Percentiles rank a stretch among this genome's conserved stretches.
Conservation (phyloP, 1,140 invertebrate genomes). For the Heliothis virescens region DNA sequence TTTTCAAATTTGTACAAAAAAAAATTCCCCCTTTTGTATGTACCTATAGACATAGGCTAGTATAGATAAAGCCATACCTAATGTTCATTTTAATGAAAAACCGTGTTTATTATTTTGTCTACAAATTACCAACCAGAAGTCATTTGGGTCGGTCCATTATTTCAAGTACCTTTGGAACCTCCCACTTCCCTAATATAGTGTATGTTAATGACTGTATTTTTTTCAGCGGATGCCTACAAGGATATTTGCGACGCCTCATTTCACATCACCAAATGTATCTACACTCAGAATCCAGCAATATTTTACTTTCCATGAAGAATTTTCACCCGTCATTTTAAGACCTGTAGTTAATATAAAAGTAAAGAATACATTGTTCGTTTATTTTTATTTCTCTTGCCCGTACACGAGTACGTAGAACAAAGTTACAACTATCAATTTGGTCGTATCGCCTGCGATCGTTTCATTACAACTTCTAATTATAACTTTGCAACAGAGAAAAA, state of each 20-base stretch:
- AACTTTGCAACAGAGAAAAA: slow-evolving; percentile 14
- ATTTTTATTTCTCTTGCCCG: not conserved
- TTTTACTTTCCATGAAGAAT: slow-evolving; percentile 78
- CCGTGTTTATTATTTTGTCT: slow-evolving; percentile 12
- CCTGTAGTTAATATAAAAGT: not conserved
- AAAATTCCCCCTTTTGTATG: no score
- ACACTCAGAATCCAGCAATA: slow-evolving; percentile 75
- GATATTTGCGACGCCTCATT: slow-evolving; percentile 83
- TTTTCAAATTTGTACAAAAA: no score
- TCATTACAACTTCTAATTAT: slow-evolving; percentile 15
- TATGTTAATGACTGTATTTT: not conserved
- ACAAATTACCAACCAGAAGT: slow-evolving; percentile 27
- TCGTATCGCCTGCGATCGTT: not conserved
- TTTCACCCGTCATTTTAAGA: not conserved
- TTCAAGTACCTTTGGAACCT: not conserved
- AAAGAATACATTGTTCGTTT: not conserved
- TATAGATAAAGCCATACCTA: no score
- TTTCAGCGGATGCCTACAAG: slow-evolving; percentile 83
- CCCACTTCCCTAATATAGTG: slow-evolving; percentile 3
- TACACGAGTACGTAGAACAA: not conserved
- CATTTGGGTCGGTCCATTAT: slow-evolving; percentile 18
- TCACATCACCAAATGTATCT: slow-evolving; percentile 81
- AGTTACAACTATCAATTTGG: not conserved
- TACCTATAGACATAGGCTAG: no score
- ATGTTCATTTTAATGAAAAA: not conserved